Conservation (phyloP, 2,113 vertebrate species). For the Lanius ludovicianus region DNA sequence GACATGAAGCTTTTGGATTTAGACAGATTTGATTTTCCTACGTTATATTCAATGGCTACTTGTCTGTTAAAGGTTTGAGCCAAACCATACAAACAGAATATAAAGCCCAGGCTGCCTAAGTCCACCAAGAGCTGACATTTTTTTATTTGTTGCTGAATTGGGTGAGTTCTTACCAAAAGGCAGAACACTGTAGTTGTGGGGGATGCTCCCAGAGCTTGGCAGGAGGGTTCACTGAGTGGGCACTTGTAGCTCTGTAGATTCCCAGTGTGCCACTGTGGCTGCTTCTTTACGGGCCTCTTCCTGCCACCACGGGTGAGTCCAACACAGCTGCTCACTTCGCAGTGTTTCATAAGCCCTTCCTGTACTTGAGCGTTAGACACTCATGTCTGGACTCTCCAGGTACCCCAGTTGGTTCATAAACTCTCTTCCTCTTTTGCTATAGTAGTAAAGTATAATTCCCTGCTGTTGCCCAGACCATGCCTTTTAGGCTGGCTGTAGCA, state of each 20-base stretch:
- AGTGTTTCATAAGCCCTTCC: not conserved
- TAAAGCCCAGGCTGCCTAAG: fast-evolving
- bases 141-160: not conserved
- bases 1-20: not conserved
- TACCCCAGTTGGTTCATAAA: not conserved
- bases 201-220: not conserved
- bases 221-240: not conserved
- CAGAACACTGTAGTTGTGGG: fast-evolving
- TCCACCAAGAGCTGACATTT: not conserved
- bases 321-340: fast-evolving
- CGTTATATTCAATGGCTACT: fast-evolving
- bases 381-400: not conserved
- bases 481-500: not conserved
- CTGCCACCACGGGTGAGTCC: fast-evolving
- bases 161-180: not conserved
- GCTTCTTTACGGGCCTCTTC: not conserved
- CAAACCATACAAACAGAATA: not conserved
- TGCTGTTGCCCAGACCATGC: not conserved
- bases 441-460: not conserved
- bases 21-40: not conserved
- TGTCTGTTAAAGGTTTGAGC: not conserved
- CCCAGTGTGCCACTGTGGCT: fast-evolving
- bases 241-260: fast-evolving
- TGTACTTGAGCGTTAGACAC: not conserved
- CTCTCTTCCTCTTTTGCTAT: not conserved